Percentiles rank a stretch among this genome's conserved stretches.
Evolutionary conservation across 2,888 invertebrate species (phyloP).

Genomic region (Pristionchus fissidentatus): DNA sequence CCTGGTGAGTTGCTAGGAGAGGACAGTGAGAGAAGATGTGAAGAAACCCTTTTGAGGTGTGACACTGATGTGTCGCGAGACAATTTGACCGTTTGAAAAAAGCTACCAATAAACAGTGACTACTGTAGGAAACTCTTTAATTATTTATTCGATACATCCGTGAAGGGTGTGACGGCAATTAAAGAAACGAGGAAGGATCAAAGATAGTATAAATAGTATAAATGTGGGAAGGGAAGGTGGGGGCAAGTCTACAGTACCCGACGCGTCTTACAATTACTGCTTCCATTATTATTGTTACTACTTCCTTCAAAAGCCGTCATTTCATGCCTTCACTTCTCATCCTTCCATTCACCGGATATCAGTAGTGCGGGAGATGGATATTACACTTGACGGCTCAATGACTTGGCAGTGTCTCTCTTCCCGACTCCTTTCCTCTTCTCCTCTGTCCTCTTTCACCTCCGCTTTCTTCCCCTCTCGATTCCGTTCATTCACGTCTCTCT

Average conservation of each 20-base stretch:
- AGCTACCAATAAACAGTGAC: neutral
- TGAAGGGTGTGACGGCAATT: too few species aligned
- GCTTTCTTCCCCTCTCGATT: slow-evolving; percentile 12
- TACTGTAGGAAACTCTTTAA: too few species aligned
- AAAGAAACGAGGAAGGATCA: too few species aligned
- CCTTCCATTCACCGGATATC: slow-evolving; percentile 36
- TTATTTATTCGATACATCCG: too few species aligned
- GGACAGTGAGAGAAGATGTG: neutral
- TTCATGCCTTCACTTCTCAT: slow-evolving; percentile 17
- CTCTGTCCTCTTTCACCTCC: neutral
- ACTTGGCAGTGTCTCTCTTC: slow-evolving; percentile 31
- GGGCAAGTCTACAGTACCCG: neutral
- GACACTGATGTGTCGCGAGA: too few species aligned
- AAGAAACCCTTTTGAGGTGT: neutral
- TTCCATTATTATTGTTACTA: neutral
- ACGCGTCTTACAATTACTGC: neutral
- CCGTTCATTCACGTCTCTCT: slow-evolving; percentile 35
- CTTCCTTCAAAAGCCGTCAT: neutral
- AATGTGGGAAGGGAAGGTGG: too few species aligned
- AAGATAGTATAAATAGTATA: neutral
- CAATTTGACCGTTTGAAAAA: neutral
- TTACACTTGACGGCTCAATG: slow-evolving; percentile 44
- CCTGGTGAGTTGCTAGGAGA: slow-evolving; percentile 15
- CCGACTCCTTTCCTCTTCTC: neutral
- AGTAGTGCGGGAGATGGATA: slow-evolving; percentile 38